Base-by-base conservation (phyloP, 2,797 vertebrate genomes). In the Threskiornis aethiopicus region DNA sequence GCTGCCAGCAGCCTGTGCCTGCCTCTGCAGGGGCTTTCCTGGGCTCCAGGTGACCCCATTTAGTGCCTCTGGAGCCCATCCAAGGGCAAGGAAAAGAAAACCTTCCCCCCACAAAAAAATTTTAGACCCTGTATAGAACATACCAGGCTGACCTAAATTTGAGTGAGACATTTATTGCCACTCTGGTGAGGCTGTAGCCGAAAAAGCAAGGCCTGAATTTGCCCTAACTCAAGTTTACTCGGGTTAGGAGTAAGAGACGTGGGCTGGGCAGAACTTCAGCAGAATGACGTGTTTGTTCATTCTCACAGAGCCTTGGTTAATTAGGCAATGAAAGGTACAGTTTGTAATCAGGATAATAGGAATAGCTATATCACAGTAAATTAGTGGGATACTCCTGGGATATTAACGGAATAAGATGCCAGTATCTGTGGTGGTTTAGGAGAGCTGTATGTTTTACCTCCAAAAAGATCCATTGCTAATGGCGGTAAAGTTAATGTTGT, bases 341-440 rank as follows among this genome's bases (percentile, higher is more conserved):
- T 70, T 93, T 76, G 80, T 62, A 94, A 89, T 67, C 71, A 77
- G 57, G 75, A 67, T 73, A 87, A 64, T n/a, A 91, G n/a, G 51
- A 85, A 87, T 37, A 92, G n/a, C 46, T 84, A 16, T 49, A 84
- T 55, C 64, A 78, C 39, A 77, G 66, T 80, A 90, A 87, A 94
- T 90, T 90, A 87, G 51, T 20, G 26, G 41, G 55, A 33, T 73
- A 46, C 64, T 89, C 70, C 57, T 61, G 71, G 39, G 66, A 54
- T 49, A 42, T 58, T 77, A 70, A 79, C 3, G 8, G 62, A 87
- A 64, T 80, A 86, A 89, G 47, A 85, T 29, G 21, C 25, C 58
- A 71, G 5, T 77, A 70, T 59, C 37, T 71, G 16, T 73, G 33
- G 37, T 83, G 26, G 18, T 65, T 85, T 73, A 79, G 62, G 55